Base-by-base conservation (phyloP, 2,888 invertebrate genomes). In the Trissonchulus sp. region DNA sequence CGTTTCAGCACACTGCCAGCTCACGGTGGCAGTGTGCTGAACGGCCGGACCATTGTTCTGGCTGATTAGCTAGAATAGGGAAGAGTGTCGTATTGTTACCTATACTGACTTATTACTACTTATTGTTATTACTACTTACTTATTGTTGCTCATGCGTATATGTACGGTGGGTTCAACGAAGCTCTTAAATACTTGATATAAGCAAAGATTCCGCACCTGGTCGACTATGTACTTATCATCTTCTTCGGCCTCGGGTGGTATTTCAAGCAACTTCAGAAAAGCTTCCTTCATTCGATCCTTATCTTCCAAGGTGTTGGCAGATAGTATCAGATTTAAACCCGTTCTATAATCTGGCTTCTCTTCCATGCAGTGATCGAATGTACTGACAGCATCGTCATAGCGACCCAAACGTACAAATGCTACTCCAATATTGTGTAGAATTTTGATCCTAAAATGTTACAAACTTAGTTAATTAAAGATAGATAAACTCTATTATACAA, bases 321-420 rank as follows among this genome's bases (percentile, higher is more conserved):
- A 86, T 33, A 88, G 81, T 38, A 97, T 90, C 75, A 96, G 88
- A 85, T 98, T 95, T 79, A 99, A 88, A 65, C 95, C 94, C 83
- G 88, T 81, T 78, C 87, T 91, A 83, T 93, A 92, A 84, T 93
- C 93, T 0, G 95, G 91, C 80, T 92, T 91, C 85, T 98, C 97
- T 74, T 93, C 92, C 93, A 99, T 95, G 76, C 98, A 96, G 86
- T 94, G 96, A 84, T 99, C 98, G 85, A 99, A 94, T 81, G 94
- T 94, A 1, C 93, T 92, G 68, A 95, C 92, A 0, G 99, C 98
- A 85, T 99, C 98, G 74, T 92, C 92, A 86, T 94, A 94, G 85
- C 96, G 94, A 36, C 94, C 94, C 92, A 97, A 93, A 83, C 93
- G 92, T 34, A 98, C 93, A 84, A 98, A 92, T 34, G 96, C 89